Percentiles rank a stretch among this genome's conserved stretches.
These are phyloP conservation scores for Hylaeus anthracinus DNA, from an alignment of 1,140 invertebrate genomes.

Conservation along the genomic window DNA sequence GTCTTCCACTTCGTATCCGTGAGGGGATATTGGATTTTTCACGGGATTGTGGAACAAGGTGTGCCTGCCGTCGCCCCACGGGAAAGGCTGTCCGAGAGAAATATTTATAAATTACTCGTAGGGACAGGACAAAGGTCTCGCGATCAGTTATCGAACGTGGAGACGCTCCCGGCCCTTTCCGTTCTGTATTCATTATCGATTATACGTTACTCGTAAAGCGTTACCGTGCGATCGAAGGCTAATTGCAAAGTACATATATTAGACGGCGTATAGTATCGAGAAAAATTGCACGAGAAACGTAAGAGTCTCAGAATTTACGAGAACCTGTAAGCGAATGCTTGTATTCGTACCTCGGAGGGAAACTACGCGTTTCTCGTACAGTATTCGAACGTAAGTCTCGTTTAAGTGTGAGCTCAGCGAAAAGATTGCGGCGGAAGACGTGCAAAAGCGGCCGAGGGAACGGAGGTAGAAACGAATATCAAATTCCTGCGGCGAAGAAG, in stretches of 20 bases:
- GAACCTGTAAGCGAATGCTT: too few relatives aligned
- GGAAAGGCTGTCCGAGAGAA: conserved; percentile 80
- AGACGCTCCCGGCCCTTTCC: background rate
- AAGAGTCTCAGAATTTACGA: too few relatives aligned
- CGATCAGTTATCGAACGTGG: background rate
- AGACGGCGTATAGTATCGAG: too few relatives aligned
- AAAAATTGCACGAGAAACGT: too few relatives aligned
- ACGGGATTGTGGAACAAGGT: conserved; percentile 83
- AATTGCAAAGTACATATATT: too few relatives aligned
- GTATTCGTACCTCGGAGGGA: too few relatives aligned
- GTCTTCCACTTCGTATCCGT: conserved; percentile 82
- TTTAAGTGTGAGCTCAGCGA: background rate
- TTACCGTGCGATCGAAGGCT: too few relatives aligned
- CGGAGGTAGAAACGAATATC: background rate
- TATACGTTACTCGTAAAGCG: too few relatives aligned
- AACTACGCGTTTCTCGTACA: too few relatives aligned
- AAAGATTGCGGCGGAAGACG: background rate
- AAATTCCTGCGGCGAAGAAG: conserved; percentile 19
- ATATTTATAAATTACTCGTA: conserved; percentile 34
- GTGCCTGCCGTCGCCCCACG: conserved; percentile 85
- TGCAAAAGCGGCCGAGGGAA: too few relatives aligned
- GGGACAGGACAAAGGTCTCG: background rate
- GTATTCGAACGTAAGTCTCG: too few relatives aligned
- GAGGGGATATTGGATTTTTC: conserved; percentile 81
- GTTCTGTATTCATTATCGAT: too few relatives aligned